phyloP scores from a whole-genome alignment of 2,113 vertebrate species.

The Polypterus senegalus region DNA sequence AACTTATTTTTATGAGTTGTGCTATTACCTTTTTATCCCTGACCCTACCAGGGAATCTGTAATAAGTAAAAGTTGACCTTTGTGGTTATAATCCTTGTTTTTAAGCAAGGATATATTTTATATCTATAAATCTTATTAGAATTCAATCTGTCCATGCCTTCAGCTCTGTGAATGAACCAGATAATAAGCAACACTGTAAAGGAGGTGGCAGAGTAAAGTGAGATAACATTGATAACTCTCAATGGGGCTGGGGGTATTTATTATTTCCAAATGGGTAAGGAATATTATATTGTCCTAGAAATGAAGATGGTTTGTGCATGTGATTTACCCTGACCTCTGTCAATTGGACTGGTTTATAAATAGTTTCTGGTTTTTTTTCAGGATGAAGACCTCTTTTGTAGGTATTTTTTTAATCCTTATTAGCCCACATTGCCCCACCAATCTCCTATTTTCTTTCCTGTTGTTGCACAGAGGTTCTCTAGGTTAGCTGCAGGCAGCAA shows the following conservation, averaged over 20 bases:
- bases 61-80: neutral
- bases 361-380: constrained; percentile 18
- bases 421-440: constrained; percentile 14
- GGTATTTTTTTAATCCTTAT: neutral
- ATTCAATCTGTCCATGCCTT: too few species aligned
- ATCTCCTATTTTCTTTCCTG: constrained; percentile 36
- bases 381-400: neutral
- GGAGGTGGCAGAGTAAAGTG: constrained; percentile 16
- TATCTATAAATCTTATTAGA: neutral
- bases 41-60: neutral
- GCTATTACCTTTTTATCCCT: neutral
- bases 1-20: neutral
- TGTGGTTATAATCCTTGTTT: neutral
- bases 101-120: constrained; percentile 3
- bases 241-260: constrained; percentile 38
- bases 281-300: constrained; percentile 24
- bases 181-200: constrained; percentile 9
- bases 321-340: constrained; percentile 12
- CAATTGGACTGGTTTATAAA: constrained; percentile 16
- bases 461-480: constrained; percentile 40
- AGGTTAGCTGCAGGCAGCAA: constrained; percentile 74
- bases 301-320: neutral
- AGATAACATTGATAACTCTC: constrained; percentile 6
- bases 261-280: constrained; percentile 20
- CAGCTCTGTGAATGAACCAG: neutral